Evolutionary conservation across 2,888 invertebrate genomes (phyloP).

Genomic region (Macaria liturata): DNA sequence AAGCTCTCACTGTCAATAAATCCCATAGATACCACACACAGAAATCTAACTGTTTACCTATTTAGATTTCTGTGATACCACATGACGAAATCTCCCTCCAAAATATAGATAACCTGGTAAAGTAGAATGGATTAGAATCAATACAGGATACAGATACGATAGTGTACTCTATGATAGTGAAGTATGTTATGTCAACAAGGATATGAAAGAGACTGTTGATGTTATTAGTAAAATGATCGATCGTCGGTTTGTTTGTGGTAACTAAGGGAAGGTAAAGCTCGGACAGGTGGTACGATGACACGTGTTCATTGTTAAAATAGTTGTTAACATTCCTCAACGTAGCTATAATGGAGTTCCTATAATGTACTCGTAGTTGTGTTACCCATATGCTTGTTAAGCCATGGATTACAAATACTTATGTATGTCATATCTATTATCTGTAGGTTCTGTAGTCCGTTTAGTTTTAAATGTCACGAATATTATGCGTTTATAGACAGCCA

Average conservation of each 20-base stretch:
- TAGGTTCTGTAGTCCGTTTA: no score
- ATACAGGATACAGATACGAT: constrained; percentile 25
- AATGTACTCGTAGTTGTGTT: no score
- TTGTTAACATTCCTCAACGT: no score
- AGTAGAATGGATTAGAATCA: constrained; percentile 16
- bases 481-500: no score
- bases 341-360: no score
- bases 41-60: not conserved
- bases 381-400: no score
- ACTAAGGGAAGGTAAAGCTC: not conserved
- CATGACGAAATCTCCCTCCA: not conserved
- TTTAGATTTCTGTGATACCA: no score
- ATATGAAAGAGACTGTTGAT: constrained; percentile 26
- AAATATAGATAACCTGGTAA: constrained; percentile 14
- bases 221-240: constrained; percentile 26
- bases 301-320: no score
- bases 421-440: no score
- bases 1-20: not conserved
- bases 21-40: not conserved
- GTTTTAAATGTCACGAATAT: no score
- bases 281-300: not conserved
- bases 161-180: constrained; percentile 22
- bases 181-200: constrained; percentile 23
- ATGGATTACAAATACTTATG: no score
- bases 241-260: constrained; percentile 8